These are phyloP conservation scores for Luperina testacea DNA, from an alignment of 2,888 invertebrate genomes.

Conservation along the genomic window DNA sequence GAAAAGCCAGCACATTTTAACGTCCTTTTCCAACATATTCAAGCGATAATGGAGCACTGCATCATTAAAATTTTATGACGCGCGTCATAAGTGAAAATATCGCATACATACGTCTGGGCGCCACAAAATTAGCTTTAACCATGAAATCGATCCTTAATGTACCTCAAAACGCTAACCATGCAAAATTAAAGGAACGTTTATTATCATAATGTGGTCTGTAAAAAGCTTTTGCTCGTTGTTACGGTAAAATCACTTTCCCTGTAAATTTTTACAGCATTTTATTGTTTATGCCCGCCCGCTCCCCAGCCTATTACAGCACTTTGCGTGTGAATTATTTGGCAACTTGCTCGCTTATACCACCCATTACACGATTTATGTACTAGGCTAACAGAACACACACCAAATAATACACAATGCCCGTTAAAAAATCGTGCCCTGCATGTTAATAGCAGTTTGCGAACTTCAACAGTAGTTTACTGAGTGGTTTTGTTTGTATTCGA, in stretches of 20 bases:
- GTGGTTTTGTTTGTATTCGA: slow-evolving; percentile 47
- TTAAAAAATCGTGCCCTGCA: slow-evolving; percentile 63
- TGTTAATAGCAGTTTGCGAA: slow-evolving; percentile 57
- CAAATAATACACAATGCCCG: slow-evolving; percentile 65
- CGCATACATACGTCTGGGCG: not conserved
- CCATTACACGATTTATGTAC: slow-evolving; percentile 84
- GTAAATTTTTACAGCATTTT: slow-evolving; percentile 82
- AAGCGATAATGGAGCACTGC: slow-evolving; percentile 27
- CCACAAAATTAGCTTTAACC: slow-evolving; percentile 24
- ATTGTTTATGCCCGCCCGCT: slow-evolving; percentile 82
- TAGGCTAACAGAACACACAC: slow-evolving; percentile 65
- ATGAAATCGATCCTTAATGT: slow-evolving; percentile 35
- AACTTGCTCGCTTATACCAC: slow-evolving; percentile 77
- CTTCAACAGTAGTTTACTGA: slow-evolving; percentile 30
- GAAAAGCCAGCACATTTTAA: not conserved
- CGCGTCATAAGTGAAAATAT: slow-evolving; percentile 37
- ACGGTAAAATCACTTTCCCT: slow-evolving; percentile 77
- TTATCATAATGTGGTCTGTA: slow-evolving; percentile 59
- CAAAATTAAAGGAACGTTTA: slow-evolving; percentile 63
- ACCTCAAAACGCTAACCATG: slow-evolving; percentile 48
- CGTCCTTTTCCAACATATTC: not conserved
- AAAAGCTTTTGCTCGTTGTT: slow-evolving; percentile 62
- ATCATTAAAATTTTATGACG: slow-evolving; percentile 43
- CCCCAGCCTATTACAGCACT: slow-evolving; percentile 81
- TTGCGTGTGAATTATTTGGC: slow-evolving; percentile 86